Conservation (phyloP, 2,113 vertebrate genomes). For the Bettongia penicillata region DNA sequence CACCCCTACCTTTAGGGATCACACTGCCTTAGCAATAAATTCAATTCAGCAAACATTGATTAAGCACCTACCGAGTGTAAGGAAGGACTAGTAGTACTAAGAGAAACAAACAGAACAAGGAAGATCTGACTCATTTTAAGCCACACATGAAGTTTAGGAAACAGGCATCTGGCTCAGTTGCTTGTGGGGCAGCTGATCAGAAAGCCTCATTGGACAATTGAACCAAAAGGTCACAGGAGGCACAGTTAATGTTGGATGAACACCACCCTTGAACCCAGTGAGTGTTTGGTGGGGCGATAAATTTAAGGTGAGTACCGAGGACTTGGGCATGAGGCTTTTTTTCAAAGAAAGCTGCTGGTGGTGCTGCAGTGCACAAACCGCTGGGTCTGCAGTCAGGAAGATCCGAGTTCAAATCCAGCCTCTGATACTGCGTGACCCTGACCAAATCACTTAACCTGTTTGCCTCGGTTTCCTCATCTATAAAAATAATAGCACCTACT, state of each 20-base stretch:
- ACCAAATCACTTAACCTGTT: not conserved
- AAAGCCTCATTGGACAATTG: slow-evolving; percentile 50
- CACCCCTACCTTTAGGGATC: too few species aligned
- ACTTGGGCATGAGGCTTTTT: not conserved
- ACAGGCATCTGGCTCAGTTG: slow-evolving; percentile 71
- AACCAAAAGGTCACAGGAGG: slow-evolving; percentile 76
- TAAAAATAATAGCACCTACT: not conserved
- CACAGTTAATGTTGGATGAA: slow-evolving; percentile 63
- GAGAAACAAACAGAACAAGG: not conserved
- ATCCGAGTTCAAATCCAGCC: not conserved
- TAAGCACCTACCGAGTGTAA: not conserved
- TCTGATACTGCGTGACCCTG: not conserved
- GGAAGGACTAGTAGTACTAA: too few species aligned
- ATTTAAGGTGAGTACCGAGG: not conserved
- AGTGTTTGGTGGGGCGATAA: not conserved
- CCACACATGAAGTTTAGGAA: not conserved
- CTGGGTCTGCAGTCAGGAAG: not conserved
- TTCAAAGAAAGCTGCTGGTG: not conserved
- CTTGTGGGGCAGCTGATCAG: slow-evolving; percentile 74
- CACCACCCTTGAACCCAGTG: too few species aligned
- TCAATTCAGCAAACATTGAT: not conserved
- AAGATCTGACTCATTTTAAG: not conserved
- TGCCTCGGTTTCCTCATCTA: not conserved
- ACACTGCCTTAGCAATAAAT: not conserved
- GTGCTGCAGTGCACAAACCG: not conserved